phyloP scores from a whole-genome alignment of 2,113 vertebrate genomes.

The Oreochromis tanganicae region DNA sequence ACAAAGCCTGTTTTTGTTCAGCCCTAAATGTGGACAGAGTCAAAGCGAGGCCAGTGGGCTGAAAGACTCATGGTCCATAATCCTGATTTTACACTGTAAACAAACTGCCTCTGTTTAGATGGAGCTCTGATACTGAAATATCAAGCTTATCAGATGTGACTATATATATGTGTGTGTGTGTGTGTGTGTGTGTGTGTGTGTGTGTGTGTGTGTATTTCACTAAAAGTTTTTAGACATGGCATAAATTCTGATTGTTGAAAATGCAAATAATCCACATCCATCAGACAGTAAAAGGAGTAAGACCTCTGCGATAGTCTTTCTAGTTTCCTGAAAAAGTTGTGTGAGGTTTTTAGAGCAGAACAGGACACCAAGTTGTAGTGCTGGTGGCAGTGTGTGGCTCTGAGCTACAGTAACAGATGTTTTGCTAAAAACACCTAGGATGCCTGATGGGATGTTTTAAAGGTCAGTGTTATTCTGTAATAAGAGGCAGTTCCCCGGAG shows the following conservation, averaged over 20 bases:
- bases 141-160: background rate
- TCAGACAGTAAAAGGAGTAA: background rate
- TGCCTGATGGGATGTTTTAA: conserved; percentile 53
- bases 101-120: conserved; percentile 18
- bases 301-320: background rate
- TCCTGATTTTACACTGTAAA: conserved; percentile 57
- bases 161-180: background rate
- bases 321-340: conserved; percentile 7
- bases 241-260: background rate
- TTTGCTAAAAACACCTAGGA: conserved; percentile 45
- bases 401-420: conserved; percentile 52
- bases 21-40: conserved; percentile 22
- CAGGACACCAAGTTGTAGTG: background rate
- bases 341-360: conserved; percentile 44
- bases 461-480: conserved; percentile 57
- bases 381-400: conserved; percentile 1
- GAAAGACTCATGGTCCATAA: conserved; percentile 28
- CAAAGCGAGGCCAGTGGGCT: conserved; percentile 47
- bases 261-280: background rate
- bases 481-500: conserved; percentile 45
- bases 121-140: background rate
- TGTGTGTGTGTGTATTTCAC: background rate
- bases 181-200: background rate
- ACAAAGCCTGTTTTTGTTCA: conserved; percentile 52
- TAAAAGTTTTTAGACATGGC: background rate